Conservation (phyloP, 2,888 invertebrate species). For the Cantharis flavilabris region DNA sequence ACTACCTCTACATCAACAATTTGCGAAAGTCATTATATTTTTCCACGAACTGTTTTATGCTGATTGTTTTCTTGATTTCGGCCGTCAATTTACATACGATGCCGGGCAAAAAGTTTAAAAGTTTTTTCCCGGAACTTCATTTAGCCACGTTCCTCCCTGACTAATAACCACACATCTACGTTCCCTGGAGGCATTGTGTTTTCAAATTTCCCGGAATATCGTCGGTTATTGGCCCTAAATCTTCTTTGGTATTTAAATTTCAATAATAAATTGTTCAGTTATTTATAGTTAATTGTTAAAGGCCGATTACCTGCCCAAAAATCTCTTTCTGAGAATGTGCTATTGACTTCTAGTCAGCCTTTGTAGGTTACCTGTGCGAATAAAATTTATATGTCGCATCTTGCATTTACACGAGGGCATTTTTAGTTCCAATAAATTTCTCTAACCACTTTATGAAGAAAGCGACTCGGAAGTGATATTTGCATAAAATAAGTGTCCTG, state of each 20-base stretch:
- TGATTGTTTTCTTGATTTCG: not conserved
- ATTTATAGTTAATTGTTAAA: constrained; percentile 3
- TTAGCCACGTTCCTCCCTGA: not conserved
- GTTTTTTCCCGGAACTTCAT: not conserved
- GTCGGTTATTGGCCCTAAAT: constrained; percentile 1
- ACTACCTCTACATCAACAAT: not conserved
- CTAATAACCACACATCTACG: not conserved
- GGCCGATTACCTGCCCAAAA: not conserved
- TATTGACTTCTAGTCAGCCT: not conserved
- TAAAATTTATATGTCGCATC: not conserved
- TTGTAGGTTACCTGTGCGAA: not conserved
- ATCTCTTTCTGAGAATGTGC: not conserved
- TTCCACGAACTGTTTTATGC: not conserved
- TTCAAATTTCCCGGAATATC: not conserved
- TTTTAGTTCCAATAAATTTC: not conserved
- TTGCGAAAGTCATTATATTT: not conserved
- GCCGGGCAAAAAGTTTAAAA: not conserved
- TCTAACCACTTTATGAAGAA: not conserved
- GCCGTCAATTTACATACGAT: not conserved
- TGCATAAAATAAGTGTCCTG: not conserved
- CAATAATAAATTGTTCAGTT: not conserved
- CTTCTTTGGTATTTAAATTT: not conserved
- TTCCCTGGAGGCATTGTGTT: constrained; percentile 1
- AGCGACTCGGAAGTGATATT: not conserved
- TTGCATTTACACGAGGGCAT: not conserved